These are phyloP conservation scores for Phortica magna DNA, from an alignment of 2,888 invertebrate genomes.

Conservation along the genomic window DNA sequence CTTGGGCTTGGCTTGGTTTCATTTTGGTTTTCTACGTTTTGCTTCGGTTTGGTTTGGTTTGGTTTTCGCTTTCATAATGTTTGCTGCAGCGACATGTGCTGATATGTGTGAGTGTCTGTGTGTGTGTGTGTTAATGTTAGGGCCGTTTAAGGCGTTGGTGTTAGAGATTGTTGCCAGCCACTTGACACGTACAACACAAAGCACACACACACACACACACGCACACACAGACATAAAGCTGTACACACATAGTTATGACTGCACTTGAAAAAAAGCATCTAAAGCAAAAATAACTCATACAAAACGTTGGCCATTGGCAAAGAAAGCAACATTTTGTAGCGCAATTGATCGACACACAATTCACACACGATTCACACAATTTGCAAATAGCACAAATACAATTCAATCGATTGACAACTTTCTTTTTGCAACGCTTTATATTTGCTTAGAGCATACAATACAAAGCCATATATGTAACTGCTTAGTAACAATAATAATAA, in stretches of 20 bases:
- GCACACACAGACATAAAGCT: too few species aligned
- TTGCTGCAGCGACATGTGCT: neutral
- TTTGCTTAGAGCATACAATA: too few species aligned
- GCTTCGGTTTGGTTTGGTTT: neutral
- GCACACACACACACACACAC: neutral
- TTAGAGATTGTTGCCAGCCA: neutral
- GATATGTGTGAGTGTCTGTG: neutral
- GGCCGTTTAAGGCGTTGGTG: too few species aligned
- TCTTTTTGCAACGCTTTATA: too few species aligned
- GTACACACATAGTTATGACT: neutral
- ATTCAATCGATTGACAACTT: too few species aligned
- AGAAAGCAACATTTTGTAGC: too few species aligned
- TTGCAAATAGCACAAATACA: too few species aligned
- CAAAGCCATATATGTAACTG: too few species aligned
- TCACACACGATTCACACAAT: too few species aligned
- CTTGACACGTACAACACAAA: conserved; percentile 13
- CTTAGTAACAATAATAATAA: too few species aligned
- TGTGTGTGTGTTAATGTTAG: too few species aligned
- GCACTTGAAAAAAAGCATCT: neutral
- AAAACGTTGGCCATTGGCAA: neutral
- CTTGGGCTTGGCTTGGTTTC: neutral
- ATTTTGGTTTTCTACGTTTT: neutral
- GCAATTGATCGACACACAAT: too few species aligned
- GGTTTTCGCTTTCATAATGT: neutral
- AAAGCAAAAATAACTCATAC: neutral